Evolutionary conservation across 2,797 vertebrate genomes (phyloP), one percentile per base, ranked within the genome.

Genomic region (Australoheros facetus): DNA sequence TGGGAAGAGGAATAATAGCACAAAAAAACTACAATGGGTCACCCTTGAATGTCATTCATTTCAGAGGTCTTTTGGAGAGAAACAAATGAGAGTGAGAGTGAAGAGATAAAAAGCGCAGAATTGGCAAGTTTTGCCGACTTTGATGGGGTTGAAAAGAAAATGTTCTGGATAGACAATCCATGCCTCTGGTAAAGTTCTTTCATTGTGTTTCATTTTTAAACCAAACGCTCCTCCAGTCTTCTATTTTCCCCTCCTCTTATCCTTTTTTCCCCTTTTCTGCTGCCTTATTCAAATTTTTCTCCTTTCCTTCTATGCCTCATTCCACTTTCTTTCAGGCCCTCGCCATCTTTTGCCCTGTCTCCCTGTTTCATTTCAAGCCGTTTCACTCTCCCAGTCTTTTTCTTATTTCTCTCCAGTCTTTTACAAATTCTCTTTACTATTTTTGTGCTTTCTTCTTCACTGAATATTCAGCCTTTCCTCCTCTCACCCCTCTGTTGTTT

Each of bases 201-300:
- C 79, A 89, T 91, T 90, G 85, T 90, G 83, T 92, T 94, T 89
- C 80, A 86, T 84, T 89, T 88, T 90, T 80, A 81, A 87, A 87
- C 85, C 81, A 79, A 19, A 81, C 19, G 1, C 66, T 83, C 19
- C 70, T 74, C 58, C 83, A 81, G 54, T 84, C 64, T 75, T 66
- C 69, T 32, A 32, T 32, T 32, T 32, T 32, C 32, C 7, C 32
- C 45, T 28, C 53, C 30, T 54, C 69, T 55, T 58, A 71, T 81
- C 84, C 60, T 81, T 73, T 81, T 45, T 74, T 59, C 26, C 26
- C 58, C 51, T 73, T 88, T 83, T 79, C 59, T 45, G 9, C 75
- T 77, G 74, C 78, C 39, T 75, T 87, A 69, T 87, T 89, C 77
- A 34, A 76, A 80, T 84, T 83, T 66, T 30, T 59, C 71, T 80